Base-by-base conservation (phyloP, 2,888 invertebrate species). In the Drosophila hamatofila region DNA sequence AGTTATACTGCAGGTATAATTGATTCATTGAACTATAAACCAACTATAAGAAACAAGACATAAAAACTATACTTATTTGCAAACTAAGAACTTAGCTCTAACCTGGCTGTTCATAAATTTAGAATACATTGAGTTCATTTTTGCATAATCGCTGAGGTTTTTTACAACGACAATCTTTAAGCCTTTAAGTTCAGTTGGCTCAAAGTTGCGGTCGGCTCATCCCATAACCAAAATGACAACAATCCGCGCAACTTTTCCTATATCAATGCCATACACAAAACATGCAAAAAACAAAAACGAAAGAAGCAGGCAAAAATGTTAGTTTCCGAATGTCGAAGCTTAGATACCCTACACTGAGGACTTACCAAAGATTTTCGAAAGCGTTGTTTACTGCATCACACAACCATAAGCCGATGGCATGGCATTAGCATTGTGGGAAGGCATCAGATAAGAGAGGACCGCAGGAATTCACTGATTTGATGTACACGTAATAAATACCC, bases 201-300 rank as follows among this genome's bases (percentile, higher is more conserved):
- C 75, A 59, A 76, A 78, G 39, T 55, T 67, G 66, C 23, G 76
- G 80, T 21, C 57, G 42, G 18, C 52, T 27, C 73, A 21, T 42
- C 12, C 51, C 80, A 23, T 21, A 11, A 2, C 21, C 1, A 18
- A 55, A 63, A 78, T 63, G 70, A 84, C 64, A 68, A 59, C 73
- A 78, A 66, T 54, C 52, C 71, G 44, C 58, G 61, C 63, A 78
- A 70, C 78, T 81, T 78, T 65, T 72, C 78, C 72, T 78, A 71
- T 81, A 89, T 79, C 88, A 89, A 81, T 87, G 87, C 70, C 63
- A 71, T n/a, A 39, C 4, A 67, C 54, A 75, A 87, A 66, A 62
- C 52, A 54, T 54, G 21, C 11, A 33, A 49, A 49, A 49, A n/a
- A 48, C 35, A 48, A 41, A 48, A 16, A 16, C 7, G 8, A 37